Evolutionary conservation across 2,888 invertebrate species (phyloP), one percentile per base, ranked within the genome.

Genomic region (Galerucella nymphaeae): DNA sequence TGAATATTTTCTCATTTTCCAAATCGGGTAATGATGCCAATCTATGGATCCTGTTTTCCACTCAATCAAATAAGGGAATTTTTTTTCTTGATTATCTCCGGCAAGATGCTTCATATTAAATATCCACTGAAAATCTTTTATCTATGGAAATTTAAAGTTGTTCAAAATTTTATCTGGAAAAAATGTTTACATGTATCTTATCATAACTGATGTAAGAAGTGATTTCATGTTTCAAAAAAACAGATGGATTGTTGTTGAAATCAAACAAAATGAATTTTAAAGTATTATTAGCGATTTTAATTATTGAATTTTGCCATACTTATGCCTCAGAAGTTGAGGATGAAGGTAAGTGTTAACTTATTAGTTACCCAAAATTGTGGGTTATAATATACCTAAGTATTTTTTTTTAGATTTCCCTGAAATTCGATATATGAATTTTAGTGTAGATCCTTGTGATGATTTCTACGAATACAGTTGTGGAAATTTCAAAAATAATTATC

Each of bases 381-480:
- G 30, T 30, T 30, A 5, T 30, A 45, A 45, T 6, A n/a, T n/a
- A n/a, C n/a, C n/a, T n/a, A n/a, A n/a, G 48, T 2, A n/a, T n/a
- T 48, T 14, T 53, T 18, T 11, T 53, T 10, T 53, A 65, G 65
- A 68, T 30, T 68, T 74, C 64, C 65, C 74, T 8, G 71, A 65
- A 45, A 23, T 59, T 13, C 50, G 30, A 16, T 86, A 84, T 71
- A 77, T 88, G 76, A 85, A 88, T 72, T 64, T 73, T 38, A 81
- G 75, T 5, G 83, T 82, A 0, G 82, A 88, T 76, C 88, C 88
- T 2, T 88, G 88, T 72, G 84, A 86, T 2, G 84, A 88, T 77
- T 88, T 88, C 78, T 88, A 87, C 78, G 84, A 87, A 77, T 88
- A 84, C 76, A 81, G 87, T 2, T 88, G 88, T 73, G 88, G 88